Evolutionary conservation across 2,797 vertebrate species (phyloP), one percentile per base, ranked within the genome.

Genomic region (Emydoidea blandingii): DNA sequence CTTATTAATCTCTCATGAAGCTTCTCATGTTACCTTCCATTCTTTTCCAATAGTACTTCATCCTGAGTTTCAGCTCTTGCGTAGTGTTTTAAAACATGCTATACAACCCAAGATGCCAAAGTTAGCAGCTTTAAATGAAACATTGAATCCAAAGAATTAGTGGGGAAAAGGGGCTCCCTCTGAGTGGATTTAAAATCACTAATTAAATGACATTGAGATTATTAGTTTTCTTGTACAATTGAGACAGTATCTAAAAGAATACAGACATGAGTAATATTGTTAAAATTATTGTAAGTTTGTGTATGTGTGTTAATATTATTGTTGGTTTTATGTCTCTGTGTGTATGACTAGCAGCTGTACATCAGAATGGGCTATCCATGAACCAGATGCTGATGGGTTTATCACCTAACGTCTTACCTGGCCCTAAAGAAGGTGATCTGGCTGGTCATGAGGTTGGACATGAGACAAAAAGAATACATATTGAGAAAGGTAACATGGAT

Each of bases 291-390:
- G 4, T 91, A 84, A 86, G n/a, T 79, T 8, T 94, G 49, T 88
- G 88, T 91, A n/a, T 91, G 86, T 81, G 6, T 81, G 68, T 59
- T 95, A 57, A 85, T 87, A 12, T 88, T 87, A 79, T 0, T 0
- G 7, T 83, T 91, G 65, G 86, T 94, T 92, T 88, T 93, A 84
- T 97, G 96, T 91, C 80, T 97, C 9, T 79, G 31, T 96, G 65
- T 1, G 0, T 57, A 25, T 93, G 54, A 86, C 93, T 92, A 89
- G 92, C 98, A 99, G 99, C 99, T 90, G 96, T 98, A 93, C 99
- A 99, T 98, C 99, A 99, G 98, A 99, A 99, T 1, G 99, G 99
- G 93, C 97, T 99, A 90, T 99, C 99, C 92, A 99, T 99, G 99
- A 99, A 99, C 98, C 99, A 99, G 92, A 99, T 99, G 98, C 98